Percentiles rank a stretch among this genome's conserved stretches.
Evolutionary conservation across 2,888 invertebrate genomes (phyloP).

Genomic region (Tortricodes alternella): DNA sequence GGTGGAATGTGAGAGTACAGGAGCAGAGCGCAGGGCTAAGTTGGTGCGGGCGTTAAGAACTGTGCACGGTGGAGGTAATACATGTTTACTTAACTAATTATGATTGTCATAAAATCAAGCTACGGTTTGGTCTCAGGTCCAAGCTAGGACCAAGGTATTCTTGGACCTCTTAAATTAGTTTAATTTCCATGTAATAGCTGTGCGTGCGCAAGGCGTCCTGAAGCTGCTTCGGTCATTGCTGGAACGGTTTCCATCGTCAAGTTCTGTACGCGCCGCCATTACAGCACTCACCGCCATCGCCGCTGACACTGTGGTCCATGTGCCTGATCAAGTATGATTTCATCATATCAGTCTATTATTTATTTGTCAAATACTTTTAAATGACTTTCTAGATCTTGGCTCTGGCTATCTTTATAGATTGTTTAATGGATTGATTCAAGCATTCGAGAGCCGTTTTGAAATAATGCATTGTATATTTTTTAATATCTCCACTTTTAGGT

Average conservation of each 20-base stretch:
- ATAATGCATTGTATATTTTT: no score
- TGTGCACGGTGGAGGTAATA: conserved; percentile 91
- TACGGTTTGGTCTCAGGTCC: no score
- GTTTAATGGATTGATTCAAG: no score
- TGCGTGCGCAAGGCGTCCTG: conserved; percentile 86
- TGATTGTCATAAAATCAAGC: no score
- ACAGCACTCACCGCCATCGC: conserved; percentile 94
- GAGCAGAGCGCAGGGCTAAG: conserved; percentile 94
- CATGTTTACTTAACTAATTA: neutral
- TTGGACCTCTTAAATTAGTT: no score
- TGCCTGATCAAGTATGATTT: conserved; percentile 90
- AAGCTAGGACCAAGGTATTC: no score
- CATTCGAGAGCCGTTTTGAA: no score
- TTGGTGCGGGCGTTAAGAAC: conserved; percentile 95
- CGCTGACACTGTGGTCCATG: conserved; percentile 93
- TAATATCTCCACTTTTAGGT: conserved; percentile 54
- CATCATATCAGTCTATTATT: neutral
- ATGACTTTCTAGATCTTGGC: no score
- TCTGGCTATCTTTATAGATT: no score
- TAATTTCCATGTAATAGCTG: conserved; percentile 71
- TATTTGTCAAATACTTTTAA: no score
- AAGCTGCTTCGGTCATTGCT: conserved; percentile 66
- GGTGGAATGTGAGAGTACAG: conserved; percentile 96
- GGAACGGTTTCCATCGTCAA: conserved; percentile 72
- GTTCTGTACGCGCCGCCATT: conserved; percentile 86